Conservation (phyloP, 1,140 invertebrate genomes). For the Drusus annulatus region DNA sequence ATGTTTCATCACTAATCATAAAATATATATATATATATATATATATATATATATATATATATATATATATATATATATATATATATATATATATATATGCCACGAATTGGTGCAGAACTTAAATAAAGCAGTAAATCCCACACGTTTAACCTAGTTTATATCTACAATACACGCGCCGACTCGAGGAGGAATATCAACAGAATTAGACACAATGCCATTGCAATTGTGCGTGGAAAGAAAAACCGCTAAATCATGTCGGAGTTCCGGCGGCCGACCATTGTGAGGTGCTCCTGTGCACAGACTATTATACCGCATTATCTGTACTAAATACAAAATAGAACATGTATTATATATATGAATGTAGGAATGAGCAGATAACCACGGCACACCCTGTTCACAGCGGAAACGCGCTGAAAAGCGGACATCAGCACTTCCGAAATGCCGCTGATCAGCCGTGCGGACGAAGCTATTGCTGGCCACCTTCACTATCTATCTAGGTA, state of each 20-base stretch:
- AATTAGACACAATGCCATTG: slow-evolving; percentile 1
- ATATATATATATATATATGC: too few species aligned
- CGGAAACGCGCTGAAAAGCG: slow-evolving; percentile 19
- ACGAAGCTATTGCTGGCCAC: not conserved
- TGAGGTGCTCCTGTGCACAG: not conserved
- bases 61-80: too few species aligned
- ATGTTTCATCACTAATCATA: not conserved
- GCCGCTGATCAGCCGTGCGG: not conserved
- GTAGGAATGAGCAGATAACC: not conserved
- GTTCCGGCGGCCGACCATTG: not conserved
- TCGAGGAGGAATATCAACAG: not conserved
- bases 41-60: too few species aligned
- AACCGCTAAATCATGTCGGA: slow-evolving; percentile 15
- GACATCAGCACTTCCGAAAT: slow-evolving; percentile 15
- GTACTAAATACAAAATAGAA: not conserved
- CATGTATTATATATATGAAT: not conserved
- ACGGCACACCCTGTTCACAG: not conserved
- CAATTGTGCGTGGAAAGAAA: slow-evolving; percentile 10
- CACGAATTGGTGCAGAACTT: not conserved
- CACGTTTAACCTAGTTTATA: not conserved
- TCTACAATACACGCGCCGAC: not conserved
- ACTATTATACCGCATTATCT: not conserved
- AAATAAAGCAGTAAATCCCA: not conserved
- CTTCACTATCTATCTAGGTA: not conserved
- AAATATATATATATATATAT: too few species aligned